Evolutionary conservation across 1,140 invertebrate species (phyloP), one percentile per base, ranked within the genome.

Genomic region (Calephelis nemesis): DNA sequence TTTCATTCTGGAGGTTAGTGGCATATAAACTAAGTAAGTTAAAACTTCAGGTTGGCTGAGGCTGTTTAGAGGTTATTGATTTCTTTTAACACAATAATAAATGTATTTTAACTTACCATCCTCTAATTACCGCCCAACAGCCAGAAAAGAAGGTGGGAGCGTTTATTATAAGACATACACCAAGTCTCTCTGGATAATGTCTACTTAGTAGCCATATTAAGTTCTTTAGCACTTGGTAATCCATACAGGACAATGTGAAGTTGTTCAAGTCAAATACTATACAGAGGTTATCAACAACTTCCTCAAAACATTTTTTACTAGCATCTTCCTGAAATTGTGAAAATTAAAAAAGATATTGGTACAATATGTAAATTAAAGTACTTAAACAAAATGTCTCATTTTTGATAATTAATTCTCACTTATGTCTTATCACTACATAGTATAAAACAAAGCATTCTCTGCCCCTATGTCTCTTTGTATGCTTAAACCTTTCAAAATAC

Each of bases 151-250:
- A 86, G 2, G 93, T 81, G 15, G 95, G 95, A 11, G 95, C 93
- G 92, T 96, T 96, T 67, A 95, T 93, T 62, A 96, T 94, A 4
- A 96, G 87, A 76, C 95, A 96, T 52, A 95, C 91, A 5, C 95
- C 95, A 52, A 96, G 91, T n/a, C 95, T 92, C 79, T 96, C 95
- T 7, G 95, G 95, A 85, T 95, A 96, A 79, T 96, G 95, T 70
- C 94, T 93, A 72, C 95, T 94, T 5, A 96, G 90, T 19, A 96
- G 84, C 95, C 95, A 96, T 58, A 96, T 96, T 15, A 96, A 83
- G 77, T 96, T 96, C 82, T 96, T 96, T 1, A 96, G 93, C 65
- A 96, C 92, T 82, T 95, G 95, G 82, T 96, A 96, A 76, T 96
- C 95, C 95, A 96, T 96, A 78, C 95, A 95, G 15, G 92, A 93